Conservation (phyloP, 2,888 invertebrate species). For the Linnaemya tessellans region DNA sequence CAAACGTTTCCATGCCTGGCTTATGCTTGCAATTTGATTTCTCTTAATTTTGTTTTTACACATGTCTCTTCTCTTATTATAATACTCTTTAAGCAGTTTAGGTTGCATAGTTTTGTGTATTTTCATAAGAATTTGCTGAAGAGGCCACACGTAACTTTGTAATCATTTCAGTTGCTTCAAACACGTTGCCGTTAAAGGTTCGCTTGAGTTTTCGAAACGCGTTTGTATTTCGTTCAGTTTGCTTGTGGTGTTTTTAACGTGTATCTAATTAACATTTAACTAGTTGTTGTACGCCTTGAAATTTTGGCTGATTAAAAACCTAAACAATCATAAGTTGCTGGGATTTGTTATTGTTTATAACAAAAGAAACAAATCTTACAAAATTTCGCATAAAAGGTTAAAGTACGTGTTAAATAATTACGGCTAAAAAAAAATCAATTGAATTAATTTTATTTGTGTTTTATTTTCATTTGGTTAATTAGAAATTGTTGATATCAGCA, state of each 20-base stretch:
- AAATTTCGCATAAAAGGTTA: conserved; percentile 70
- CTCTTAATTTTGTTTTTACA: background rate
- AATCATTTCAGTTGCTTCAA: conserved; percentile 60
- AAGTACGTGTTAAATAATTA: conserved; percentile 62
- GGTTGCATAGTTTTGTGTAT: conserved; percentile 20
- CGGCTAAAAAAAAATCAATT: conserved; percentile 10
- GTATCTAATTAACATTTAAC: conserved; percentile 7
- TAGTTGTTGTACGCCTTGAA: conserved; percentile 36
- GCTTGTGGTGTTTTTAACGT: conserved; percentile 28
- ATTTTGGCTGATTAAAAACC: conserved; percentile 21
- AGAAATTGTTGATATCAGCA: conserved; percentile 37
- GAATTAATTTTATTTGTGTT: conserved; percentile 29
- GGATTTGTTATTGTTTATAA: conserved; percentile 17
- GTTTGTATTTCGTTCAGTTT: background rate
- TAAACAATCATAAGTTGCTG: conserved; percentile 10
- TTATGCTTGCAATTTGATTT: background rate
- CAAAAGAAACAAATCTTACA: conserved; percentile 62
- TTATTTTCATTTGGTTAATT: conserved; percentile 13
- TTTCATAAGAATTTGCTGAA: conserved; percentile 28
- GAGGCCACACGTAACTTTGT: conserved; percentile 12
- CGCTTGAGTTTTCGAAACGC: background rate
- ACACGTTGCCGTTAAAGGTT: conserved; percentile 50
- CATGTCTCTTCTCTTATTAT: background rate
- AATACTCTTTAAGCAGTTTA: conserved; percentile 16
- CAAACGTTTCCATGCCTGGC: background rate